Evolutionary conservation across 2,888 invertebrate genomes (phyloP).

Genomic region (Drosophila yooni): DNA sequence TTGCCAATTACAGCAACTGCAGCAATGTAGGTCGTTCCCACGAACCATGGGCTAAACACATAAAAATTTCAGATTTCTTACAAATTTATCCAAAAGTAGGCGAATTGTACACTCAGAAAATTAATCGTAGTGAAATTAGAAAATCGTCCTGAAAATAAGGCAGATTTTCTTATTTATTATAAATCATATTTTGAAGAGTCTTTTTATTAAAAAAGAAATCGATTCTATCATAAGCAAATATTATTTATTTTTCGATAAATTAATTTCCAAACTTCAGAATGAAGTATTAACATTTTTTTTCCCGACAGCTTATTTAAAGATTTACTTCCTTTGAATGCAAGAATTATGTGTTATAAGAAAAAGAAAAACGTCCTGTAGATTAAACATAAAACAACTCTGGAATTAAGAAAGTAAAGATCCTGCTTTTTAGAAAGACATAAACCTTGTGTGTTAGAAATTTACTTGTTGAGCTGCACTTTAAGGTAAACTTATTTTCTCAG

Average conservation of each 20-base stretch:
- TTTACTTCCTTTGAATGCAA: background rate
- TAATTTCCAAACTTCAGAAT: background rate
- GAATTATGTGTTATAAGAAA: background rate
- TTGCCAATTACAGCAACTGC: slow-evolving; percentile 34
- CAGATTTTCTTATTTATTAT: background rate
- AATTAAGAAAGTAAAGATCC: background rate
- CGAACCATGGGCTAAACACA: background rate
- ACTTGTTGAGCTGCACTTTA: background rate
- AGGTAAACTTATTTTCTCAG: slow-evolving; percentile 19
- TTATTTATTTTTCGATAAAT: accelerated
- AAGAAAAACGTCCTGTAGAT: background rate
- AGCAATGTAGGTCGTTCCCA: slow-evolving; percentile 43
- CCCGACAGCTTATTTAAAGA: background rate
- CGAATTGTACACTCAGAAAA: background rate
- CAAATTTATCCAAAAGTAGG: background rate
- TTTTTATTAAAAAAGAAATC: background rate
- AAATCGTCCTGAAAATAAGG: background rate
- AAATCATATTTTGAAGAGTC: background rate
- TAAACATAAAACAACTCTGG: background rate
- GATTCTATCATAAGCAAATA: background rate
- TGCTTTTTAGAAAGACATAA: background rate
- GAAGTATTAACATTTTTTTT: background rate
- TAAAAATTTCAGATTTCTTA: background rate
- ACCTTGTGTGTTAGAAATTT: background rate
- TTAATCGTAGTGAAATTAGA: background rate